Evolutionary conservation across 2,888 invertebrate species (phyloP), one percentile per base, ranked within the genome.

Genomic region (Thereva nobilitata): DNA sequence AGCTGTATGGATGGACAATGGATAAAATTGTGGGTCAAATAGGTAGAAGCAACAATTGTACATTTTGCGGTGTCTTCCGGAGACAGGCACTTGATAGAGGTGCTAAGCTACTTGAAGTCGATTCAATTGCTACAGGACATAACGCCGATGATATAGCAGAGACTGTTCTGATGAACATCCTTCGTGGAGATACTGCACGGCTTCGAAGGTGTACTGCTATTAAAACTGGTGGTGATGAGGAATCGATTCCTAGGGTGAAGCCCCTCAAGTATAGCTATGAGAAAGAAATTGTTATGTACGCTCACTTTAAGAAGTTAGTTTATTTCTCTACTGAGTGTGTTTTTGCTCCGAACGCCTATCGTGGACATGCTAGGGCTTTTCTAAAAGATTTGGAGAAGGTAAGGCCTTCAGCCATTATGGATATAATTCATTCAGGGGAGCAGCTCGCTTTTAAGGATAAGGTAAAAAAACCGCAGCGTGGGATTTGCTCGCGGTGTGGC

Each of bases 271-370:
- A 97, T 78, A 90, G 95, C 0, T 99, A 97, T 79, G 99, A 99
- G 79, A 98, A 98, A 77, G 99, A 99, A 83, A 99, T 99, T 76
- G 99, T 98, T 0, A 95, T 97, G 95, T 97, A 99, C 82, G 98
- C 99, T 0, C 94, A 98, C 78, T 97, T 93, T 79, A 94, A 95
- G 78, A 92, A 93, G 76, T 82, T 99, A 38, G 90, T 97, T 6
- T 99, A 99, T 79, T 99, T 99, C 82, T 97, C 97, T 2, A 99
- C 99, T 0, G 99, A 99, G 81, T 99, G 99, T 82, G 89, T 96
- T 55, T 99, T 97, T 83, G 95, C 98, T 2, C 99, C 99, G 0
- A 96, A 99, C 83, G 97, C 99, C 0, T 97, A 97, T 79, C 86
- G 97, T 75, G 96, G 96, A 0, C 90, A 96, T 79, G 95, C 95